These are phyloP conservation scores for Tillus elongatus DNA, from an alignment of 2,888 invertebrate species.

Conservation along the genomic window DNA sequence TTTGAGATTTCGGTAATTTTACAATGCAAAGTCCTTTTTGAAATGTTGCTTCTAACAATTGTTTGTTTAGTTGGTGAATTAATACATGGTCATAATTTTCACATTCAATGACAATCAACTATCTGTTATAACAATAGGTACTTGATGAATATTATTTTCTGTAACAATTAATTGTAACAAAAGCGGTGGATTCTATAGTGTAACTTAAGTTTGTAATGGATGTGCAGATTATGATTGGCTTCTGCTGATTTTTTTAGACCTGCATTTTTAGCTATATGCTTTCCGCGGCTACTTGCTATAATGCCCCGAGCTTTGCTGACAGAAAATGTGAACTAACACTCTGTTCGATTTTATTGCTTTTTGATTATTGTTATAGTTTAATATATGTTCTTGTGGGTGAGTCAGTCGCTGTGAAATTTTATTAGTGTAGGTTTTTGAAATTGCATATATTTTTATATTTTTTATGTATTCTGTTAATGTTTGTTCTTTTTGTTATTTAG, in stretches of 20 bases:
- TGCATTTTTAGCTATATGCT: no score
- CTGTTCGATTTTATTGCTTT: constrained; percentile 24
- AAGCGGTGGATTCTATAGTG: no score
- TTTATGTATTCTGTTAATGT: constrained; percentile 35
- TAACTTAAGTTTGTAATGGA: no score
- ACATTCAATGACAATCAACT: background rate
- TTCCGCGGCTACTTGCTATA: constrained; percentile 33
- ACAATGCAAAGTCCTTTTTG: constrained; percentile 7
- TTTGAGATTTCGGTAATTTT: constrained; percentile 12
- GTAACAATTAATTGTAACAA: no score
- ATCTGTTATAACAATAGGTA: no score
- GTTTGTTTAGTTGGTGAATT: constrained; percentile 22
- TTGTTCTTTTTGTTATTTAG: constrained; percentile 28
- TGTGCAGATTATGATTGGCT: no score
- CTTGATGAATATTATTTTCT: background rate
- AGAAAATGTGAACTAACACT: constrained; percentile 33
- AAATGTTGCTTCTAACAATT: constrained; percentile 20
- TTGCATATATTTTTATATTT: constrained; percentile 34
- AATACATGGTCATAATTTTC: background rate
- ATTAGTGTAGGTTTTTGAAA: constrained; percentile 28
- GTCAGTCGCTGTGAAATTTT: constrained; percentile 34
- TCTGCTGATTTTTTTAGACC: no score
- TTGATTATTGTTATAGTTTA: constrained; percentile 31
- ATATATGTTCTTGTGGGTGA: constrained; percentile 31
- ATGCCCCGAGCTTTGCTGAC: constrained; percentile 35